These are phyloP conservation scores for Neotragus pygmaeus DNA, from an alignment of 2,113 vertebrate genomes.

Conservation along the genomic window DNA sequence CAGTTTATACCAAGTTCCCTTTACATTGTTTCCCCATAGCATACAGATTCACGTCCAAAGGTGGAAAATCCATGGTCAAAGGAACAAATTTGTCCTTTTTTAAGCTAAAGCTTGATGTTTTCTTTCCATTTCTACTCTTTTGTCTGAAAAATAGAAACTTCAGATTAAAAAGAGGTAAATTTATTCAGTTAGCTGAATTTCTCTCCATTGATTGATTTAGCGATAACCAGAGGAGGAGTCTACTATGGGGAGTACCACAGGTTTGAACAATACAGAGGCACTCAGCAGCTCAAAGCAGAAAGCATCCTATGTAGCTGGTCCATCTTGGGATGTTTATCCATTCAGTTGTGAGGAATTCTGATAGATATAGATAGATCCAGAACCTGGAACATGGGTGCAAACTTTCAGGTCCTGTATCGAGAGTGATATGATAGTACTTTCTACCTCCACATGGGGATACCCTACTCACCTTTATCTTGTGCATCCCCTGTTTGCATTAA, in stretches of 20 bases:
- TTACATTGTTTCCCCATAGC: not conserved
- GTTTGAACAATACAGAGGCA: not conserved
- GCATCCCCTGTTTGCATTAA: not conserved
- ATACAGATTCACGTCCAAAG: not conserved
- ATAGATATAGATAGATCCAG: not conserved
- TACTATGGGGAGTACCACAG: fast-evolving
- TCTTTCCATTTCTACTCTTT: not conserved
- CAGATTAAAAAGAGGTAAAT: not conserved
- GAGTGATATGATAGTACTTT: not conserved
- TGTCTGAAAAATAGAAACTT: not conserved
- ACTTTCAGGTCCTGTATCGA: not conserved
- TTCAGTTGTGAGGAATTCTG: not conserved
- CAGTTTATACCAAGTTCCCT: not conserved
- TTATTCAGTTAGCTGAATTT: not conserved
- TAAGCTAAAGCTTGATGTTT: not conserved
- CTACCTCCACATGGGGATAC: not conserved
- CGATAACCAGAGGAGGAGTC: not conserved
- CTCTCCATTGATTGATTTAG: not conserved
- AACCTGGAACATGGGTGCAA: not conserved
- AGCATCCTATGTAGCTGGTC: not conserved
- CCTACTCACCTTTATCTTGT: not conserved
- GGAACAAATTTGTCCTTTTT: not conserved
- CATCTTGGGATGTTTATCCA: not conserved
- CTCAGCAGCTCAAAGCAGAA: not conserved
- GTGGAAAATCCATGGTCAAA: not conserved